These are phyloP conservation scores for Drosophila ficusphila DNA, from an alignment of 1,140 invertebrate species.

Conservation along the genomic window DNA sequence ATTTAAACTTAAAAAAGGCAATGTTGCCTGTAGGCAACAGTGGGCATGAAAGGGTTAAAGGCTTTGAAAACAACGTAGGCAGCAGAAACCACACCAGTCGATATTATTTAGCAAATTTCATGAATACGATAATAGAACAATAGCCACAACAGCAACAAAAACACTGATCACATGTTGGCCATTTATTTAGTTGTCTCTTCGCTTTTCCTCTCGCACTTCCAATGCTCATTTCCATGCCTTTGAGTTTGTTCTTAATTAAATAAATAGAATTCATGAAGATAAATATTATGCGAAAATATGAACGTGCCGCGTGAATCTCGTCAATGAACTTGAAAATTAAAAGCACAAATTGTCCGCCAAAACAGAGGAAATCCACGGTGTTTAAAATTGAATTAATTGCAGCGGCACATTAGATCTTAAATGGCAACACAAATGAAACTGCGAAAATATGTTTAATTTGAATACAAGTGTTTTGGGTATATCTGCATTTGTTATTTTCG, in stretches of 20 bases:
- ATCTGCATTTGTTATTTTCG: neutral
- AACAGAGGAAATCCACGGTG: neutral
- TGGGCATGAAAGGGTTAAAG: too few species aligned
- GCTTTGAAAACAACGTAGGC: constrained; percentile 23
- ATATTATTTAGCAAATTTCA: constrained; percentile 54
- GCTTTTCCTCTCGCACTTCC: constrained; percentile 1
- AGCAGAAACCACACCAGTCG: constrained; percentile 2
- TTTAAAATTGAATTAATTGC: constrained; percentile 28
- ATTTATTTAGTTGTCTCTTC: constrained; percentile 53
- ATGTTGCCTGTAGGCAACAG: too few species aligned
- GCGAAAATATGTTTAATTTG: neutral
- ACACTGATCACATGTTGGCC: constrained; percentile 64
- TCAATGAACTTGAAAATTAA: constrained; percentile 76
- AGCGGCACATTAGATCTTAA: constrained; percentile 28
- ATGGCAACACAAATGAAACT: constrained; percentile 6
- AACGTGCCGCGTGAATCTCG: constrained; percentile 18
- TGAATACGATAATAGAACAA: constrained; percentile 59
- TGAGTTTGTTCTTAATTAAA: constrained; percentile 57
- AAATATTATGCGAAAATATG: constrained; percentile 21
- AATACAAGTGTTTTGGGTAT: neutral
- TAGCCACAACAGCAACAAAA: constrained; percentile 17
- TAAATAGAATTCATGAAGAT: constrained; percentile 39
- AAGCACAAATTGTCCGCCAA: constrained; percentile 44
- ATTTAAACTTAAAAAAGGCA: too few species aligned
- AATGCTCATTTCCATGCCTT: constrained; percentile 60